A percentile compares a stretch with the other conserved stretches of the same genome.
phyloP scores from a whole-genome alignment of 2,888 invertebrate species.

The Lordiphosa andalusiaca region DNA sequence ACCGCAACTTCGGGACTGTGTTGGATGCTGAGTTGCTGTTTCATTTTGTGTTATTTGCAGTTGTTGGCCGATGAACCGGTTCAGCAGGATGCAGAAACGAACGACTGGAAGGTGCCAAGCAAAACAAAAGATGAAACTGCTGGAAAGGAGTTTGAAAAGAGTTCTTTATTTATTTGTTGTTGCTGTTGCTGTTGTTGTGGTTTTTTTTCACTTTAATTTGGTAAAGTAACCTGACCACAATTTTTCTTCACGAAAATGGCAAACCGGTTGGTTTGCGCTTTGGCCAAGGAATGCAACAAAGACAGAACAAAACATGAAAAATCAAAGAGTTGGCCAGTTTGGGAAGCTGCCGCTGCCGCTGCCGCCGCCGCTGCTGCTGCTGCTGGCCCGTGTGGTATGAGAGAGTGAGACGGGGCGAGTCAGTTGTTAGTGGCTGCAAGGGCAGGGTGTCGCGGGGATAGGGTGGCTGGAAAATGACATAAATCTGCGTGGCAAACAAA shows the following conservation, averaged over 20 bases:
- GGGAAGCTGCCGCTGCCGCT: constrained; percentile 29
- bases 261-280: constrained; percentile 51
- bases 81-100: constrained; percentile 61
- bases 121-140: constrained; percentile 55
- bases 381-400: background rate
- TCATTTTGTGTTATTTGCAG: background rate
- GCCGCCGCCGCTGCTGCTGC: constrained; percentile 29
- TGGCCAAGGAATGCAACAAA: constrained; percentile 54
- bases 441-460: background rate
- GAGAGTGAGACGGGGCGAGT: constrained; percentile 15
- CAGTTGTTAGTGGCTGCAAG: background rate
- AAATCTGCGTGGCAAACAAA: constrained; percentile 68
- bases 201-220: background rate
- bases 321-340: constrained; percentile 12
- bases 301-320: constrained; percentile 3
- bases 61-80: constrained; percentile 45
- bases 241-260: constrained; percentile 53
- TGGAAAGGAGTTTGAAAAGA: constrained; percentile 14
- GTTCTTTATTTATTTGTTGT: constrained; percentile 1
- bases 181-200: background rate
- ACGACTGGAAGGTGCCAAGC: constrained; percentile 11
- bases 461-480: constrained; percentile 48
- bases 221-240: constrained; percentile 61
- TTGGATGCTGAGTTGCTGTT: background rate
- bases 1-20: background rate